These are phyloP conservation scores for Corythornis vintsioides DNA, from an alignment of 2,113 vertebrate genomes.

Conservation along the genomic window DNA sequence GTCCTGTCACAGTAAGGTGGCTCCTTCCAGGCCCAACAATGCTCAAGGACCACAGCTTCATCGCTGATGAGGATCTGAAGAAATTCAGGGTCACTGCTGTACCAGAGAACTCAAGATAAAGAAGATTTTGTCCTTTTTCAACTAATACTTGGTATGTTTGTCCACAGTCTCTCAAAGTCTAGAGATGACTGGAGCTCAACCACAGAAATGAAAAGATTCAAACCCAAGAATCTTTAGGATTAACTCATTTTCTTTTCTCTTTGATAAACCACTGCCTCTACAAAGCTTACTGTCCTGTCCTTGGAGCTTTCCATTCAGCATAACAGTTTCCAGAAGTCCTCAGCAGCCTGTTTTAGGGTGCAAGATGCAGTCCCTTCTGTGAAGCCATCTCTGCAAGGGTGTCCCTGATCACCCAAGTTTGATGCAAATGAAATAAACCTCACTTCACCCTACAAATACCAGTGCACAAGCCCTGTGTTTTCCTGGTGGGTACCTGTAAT, in stretches of 20 bases:
- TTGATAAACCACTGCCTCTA: background rate
- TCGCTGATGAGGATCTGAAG: background rate
- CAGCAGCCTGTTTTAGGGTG: background rate
- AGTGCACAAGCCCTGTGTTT: accelerated
- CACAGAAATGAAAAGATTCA: background rate
- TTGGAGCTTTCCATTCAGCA: background rate
- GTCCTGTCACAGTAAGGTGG: background rate
- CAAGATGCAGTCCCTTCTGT: background rate
- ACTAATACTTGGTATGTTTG: background rate
- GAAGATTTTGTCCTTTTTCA: background rate
- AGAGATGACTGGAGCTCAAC: background rate
- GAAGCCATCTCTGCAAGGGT: background rate
- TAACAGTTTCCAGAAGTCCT: background rate
- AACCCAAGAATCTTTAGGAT: background rate
- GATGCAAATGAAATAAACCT: background rate
- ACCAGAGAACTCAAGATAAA: background rate
- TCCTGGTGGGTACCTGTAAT: background rate
- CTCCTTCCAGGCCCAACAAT: background rate
- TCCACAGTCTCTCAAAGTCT: background rate
- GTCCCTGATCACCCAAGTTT: background rate
- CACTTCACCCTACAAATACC: accelerated
- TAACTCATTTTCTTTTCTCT: background rate
- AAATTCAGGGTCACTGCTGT: background rate
- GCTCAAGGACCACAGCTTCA: background rate
- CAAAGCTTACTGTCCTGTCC: background rate